Evolutionary conservation across 2,113 vertebrate species (phyloP).

Genomic region (Poeciliopsis retropinna): DNA sequence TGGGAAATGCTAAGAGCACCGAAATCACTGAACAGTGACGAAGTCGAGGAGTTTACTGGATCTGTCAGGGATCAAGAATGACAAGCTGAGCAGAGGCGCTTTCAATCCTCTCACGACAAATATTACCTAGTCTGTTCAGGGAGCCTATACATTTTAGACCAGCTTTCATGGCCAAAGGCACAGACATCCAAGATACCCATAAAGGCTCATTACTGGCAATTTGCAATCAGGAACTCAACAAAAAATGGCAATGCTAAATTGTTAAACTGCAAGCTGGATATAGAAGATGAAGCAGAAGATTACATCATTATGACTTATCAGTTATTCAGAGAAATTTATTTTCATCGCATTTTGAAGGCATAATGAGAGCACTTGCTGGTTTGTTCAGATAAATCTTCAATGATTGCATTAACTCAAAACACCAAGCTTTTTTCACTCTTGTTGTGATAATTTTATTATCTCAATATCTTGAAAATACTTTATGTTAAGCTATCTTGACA

Average conservation of each 20-base stretch:
- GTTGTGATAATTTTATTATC: no score
- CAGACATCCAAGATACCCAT: not conserved
- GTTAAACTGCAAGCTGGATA: not conserved
- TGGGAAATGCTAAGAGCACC: conserved; percentile 95
- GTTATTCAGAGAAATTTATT: not conserved
- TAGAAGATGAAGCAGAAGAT: not conserved
- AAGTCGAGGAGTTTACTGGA: conserved; percentile 91
- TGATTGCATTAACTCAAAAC: not conserved
- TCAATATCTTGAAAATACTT: no score
- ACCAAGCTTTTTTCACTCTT: not conserved
- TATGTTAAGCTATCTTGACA: no score
- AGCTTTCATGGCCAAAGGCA: not conserved
- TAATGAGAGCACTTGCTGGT: not conserved
- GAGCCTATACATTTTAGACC: not conserved
- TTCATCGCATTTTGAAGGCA: not conserved
- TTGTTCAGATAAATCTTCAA: not conserved
- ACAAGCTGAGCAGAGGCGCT: not conserved
- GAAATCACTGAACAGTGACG: conserved; percentile 97
- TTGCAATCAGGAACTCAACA: not conserved
- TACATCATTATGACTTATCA: not conserved
- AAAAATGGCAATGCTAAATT: not conserved
- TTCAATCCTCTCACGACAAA: conserved; percentile 7
- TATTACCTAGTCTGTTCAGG: not conserved
- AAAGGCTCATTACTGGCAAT: not conserved
- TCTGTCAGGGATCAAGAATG: conserved; percentile 76